Conservation (phyloP, 2,113 vertebrate species). For the Gnathonemus longibarbis region DNA sequence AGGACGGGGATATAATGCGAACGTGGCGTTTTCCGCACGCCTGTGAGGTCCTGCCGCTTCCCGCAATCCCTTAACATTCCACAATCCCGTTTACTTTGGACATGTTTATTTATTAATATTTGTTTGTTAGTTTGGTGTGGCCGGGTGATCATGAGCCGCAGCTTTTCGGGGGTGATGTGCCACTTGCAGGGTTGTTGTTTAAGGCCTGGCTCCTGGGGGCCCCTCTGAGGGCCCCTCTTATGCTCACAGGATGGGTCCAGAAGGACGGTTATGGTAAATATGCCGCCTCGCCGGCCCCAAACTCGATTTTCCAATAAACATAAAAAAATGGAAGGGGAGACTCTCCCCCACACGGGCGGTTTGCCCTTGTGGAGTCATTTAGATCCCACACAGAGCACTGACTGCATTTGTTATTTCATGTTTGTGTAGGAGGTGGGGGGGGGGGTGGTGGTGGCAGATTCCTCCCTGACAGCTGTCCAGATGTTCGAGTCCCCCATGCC, state of each 20-base stretch:
- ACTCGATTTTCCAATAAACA: background rate
- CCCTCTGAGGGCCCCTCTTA: background rate
- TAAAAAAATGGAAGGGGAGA: background rate
- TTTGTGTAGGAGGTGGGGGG: constrained; percentile 1
- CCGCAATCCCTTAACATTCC: constrained; percentile 8
- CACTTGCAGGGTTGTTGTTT: background rate
- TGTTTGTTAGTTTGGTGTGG: background rate
- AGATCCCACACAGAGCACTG: constrained; percentile 3
- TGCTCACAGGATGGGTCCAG: constrained; percentile 33
- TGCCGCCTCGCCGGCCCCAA: background rate
- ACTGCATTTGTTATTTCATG: constrained; percentile 7
- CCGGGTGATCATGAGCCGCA: background rate
- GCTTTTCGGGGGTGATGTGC: background rate
- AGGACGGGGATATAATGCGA: background rate
- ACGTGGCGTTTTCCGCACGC: background rate
- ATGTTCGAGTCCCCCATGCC: background rate
- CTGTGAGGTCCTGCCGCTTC: background rate
- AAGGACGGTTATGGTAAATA: background rate
- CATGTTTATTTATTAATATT: constrained; percentile 16
- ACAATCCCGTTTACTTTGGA: constrained; percentile 9
- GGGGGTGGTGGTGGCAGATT: background rate
- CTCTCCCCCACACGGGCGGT: background rate
- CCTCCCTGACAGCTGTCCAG: background rate
- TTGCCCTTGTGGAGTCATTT: background rate
- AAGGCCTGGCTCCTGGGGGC: background rate